Evolutionary conservation across 2,888 invertebrate genomes (phyloP), one percentile per base, ranked within the genome.

Genomic region (Harpalus rufipes): DNA sequence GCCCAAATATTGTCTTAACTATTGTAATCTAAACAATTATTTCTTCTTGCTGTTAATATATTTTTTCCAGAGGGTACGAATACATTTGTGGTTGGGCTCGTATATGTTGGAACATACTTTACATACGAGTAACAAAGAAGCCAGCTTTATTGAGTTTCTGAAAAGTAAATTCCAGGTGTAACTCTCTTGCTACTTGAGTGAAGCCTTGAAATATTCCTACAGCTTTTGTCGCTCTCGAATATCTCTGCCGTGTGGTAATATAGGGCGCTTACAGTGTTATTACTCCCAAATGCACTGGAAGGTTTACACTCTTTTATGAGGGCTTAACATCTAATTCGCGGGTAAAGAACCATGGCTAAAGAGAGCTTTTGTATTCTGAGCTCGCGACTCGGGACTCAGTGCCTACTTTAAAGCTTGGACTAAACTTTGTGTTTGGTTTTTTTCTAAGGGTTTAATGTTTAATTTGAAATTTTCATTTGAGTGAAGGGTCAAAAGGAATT

Each of bases 291-390:
- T 74, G 72, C 72, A 74, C 72, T 74, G 72, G 7, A 16, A 51
- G 51, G 72, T 74, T 74, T 44, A 74, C 72, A 74, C 72, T 74
- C 72, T 74, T 74, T 74, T 74, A 74, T 44, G 44, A 74, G 44
- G 72, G 72, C 72, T 74, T 74, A 51, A 74, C 41, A 18, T 74
- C 72, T 74, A 74, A 74, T 74, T 74, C 44, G 72, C 72, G 18
- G 18, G 18, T 44, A 74, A 74, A 74, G 72, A 74, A 74, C 44
- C 72, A 18, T 68, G 18, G 41, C 68, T 39, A 39, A 68, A 14
- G 68, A 68, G 32, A n/a, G 68, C 41, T 44, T 39, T 74, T 74
- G 72, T 74, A 74, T 51, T 18, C 39, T 68, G 65, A 61, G 65
- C 32, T 32, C 25, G 65, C 10, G 68, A 10, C 41, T 16, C 12